Conservation (phyloP, 2,113 vertebrate species). For the Anarhynchus alexandrinus region DNA sequence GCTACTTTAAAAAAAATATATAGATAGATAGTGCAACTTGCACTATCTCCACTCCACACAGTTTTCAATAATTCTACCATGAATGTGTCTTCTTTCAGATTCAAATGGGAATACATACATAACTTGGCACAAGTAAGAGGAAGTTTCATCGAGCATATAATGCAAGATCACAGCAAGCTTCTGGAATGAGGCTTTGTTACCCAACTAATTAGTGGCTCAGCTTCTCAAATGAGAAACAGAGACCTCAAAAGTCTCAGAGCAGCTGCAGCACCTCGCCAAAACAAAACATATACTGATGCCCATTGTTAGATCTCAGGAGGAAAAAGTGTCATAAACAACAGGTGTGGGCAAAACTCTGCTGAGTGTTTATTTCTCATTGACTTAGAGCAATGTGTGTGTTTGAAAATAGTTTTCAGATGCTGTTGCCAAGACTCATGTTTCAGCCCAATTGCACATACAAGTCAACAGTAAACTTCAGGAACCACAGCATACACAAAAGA, state of each 20-base stretch:
- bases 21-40: neutral
- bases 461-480: neutral
- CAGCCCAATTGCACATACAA: neutral
- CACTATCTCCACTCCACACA: neutral
- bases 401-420: neutral
- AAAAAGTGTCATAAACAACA: neutral
- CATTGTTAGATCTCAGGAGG: neutral
- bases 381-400: neutral
- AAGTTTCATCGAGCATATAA: neutral
- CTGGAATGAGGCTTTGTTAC: neutral
- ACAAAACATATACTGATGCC: neutral
- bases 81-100: neutral
- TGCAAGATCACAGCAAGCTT: neutral
- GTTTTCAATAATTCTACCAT: neutral
- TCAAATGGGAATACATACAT: neutral
- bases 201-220: neutral
- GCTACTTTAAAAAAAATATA: neutral
- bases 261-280: neutral
- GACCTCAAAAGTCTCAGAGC: neutral
- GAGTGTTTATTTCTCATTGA: neutral
- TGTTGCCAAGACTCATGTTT: neutral
- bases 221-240: neutral
- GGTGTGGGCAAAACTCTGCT: neutral
- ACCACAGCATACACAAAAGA: neutral
- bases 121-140: neutral